phyloP scores from a whole-genome alignment of 2,888 invertebrate species.

The Dione juno region DNA sequence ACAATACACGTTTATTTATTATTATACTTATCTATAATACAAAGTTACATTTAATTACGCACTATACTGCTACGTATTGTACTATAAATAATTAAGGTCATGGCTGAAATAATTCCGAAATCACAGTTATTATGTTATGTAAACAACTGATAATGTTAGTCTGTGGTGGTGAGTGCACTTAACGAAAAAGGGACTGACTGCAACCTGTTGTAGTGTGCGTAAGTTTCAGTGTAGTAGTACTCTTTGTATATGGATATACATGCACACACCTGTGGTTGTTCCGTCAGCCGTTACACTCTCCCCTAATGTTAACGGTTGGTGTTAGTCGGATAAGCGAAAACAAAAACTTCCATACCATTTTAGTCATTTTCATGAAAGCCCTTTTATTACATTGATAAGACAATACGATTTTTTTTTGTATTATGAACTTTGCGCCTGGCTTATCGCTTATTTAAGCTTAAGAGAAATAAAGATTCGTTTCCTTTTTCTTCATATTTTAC shows the following conservation, averaged over 20 bases:
- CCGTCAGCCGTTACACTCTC: conserved; percentile 52
- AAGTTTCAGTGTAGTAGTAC: conserved; percentile 46
- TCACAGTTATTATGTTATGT: conserved; percentile 22
- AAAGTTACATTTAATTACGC: not conserved
- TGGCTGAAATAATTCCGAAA: conserved; percentile 18
- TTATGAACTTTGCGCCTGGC: not conserved
- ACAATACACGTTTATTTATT: not conserved
- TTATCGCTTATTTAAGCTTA: not conserved
- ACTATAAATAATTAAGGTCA: conserved; percentile 14
- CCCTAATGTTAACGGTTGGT: conserved; percentile 48
- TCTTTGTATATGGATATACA: conserved; percentile 46
- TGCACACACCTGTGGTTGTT: conserved; percentile 51
- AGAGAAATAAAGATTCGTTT: not conserved
- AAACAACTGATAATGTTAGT: conserved; percentile 38
- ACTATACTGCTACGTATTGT: not conserved
- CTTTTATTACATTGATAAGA: conserved; percentile 11
- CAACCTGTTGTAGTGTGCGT: conserved; percentile 55
- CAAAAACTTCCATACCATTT: conserved; percentile 43
- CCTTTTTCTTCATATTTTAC: not conserved
- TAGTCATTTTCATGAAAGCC: conserved; percentile 28
- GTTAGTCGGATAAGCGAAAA: conserved; percentile 44
- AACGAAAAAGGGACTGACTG: conserved; percentile 53
- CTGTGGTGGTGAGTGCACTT: conserved; percentile 53
- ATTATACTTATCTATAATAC: not conserved
- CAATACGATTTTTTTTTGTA: not conserved